Base-by-base conservation (phyloP, 2,113 vertebrate species). In the Bombycilla garrulus region DNA sequence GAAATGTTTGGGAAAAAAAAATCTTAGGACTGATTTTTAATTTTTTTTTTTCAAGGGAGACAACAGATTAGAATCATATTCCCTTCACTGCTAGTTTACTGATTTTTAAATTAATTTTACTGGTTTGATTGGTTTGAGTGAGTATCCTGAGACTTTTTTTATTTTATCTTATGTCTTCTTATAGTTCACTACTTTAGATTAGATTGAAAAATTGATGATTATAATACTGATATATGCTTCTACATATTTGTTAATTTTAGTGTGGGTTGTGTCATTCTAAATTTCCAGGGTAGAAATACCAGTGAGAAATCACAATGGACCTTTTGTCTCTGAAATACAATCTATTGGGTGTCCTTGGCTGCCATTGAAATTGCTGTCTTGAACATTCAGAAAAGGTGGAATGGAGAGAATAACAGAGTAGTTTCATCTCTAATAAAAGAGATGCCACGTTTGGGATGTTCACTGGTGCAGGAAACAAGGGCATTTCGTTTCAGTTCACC, bases 391-490 rank as follows among this genome's bases (percentile, higher is more conserved):
- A 81, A 78, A 87, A 90, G 21, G 51, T 74, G 57, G 87, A 71
- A 96, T 53, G 78, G 73, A 85, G 73, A 87, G 73, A 82, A 90
- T 78, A 70, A 51, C 65, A 61, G 25, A 85, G 65, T 79, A n/a
- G 73, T 79, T 90, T 87, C 78, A 79, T 69, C 61, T 64, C 84
- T 91, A 64, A 93, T 91, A 90, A 78, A 89, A 84, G 65, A 74
- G 85, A n/a, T 87, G 90, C 73, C 81, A 82, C 87, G 24, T 91
- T 89, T 67, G 81, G 81, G 93, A 61, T 95, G 90, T 69, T 89
- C 93, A 91, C 29, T 95, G 92, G 73, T 85, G 93, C 93, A 96
- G 70, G 90, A 91, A 96, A 91, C 87, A 93, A 94, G 87, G 92
- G 92, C 81, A 61, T 87, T 94, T 92, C 91, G 7, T 86, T 91